Evolutionary conservation across 2,113 vertebrate species (phyloP), one percentile per base, ranked within the genome.

Genomic region (Festucalex cinctus): DNA sequence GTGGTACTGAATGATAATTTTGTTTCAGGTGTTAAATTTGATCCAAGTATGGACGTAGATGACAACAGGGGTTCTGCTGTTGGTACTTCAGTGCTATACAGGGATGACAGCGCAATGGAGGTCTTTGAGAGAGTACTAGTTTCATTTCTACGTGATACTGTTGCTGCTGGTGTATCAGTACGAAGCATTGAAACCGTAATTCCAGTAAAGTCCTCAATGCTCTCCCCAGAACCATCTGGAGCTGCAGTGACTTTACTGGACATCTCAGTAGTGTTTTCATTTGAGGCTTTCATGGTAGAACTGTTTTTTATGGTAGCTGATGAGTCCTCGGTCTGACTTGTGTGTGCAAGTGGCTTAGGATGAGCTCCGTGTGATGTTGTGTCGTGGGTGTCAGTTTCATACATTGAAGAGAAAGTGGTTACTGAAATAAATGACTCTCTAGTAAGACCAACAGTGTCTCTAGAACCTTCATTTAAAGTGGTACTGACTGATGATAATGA

Each of bases 11-110:
- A 10, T 26, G 22, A 56, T 37, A 60, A 61, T 59, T 58, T 0
- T 16, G 44, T 36, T 26, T 46, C 57, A 24, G 51, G 26, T 24
- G 12, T 49, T 16, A 16, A 17, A 2, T 46, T 69, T 46, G 70
- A 24, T 56, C 28, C 68, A 26, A 3, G 46, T 2, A 54, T 5
- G 1, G 54, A 60, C 19, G 36, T 61, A 54, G 48, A 37, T 19
- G 24, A 32, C 17, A 28, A 3, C 67, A 48, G 37, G 24, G 62
- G 37, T 37, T 68, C 14, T 44, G 41, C 8, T 24, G 65, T 68
- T 56, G 56, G 36, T 61, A 37, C 51, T 20, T 68, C 53, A 67
- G 63, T 71, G 17, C 39, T 77, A 12, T 28, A 51, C 1, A 41
- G 22, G 20, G 67, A 60, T 12, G 70, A 61, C 1, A 32, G 32